These are phyloP conservation scores for Ochotona princeps DNA, from an alignment of 2,113 vertebrate genomes.

Conservation along the genomic window DNA sequence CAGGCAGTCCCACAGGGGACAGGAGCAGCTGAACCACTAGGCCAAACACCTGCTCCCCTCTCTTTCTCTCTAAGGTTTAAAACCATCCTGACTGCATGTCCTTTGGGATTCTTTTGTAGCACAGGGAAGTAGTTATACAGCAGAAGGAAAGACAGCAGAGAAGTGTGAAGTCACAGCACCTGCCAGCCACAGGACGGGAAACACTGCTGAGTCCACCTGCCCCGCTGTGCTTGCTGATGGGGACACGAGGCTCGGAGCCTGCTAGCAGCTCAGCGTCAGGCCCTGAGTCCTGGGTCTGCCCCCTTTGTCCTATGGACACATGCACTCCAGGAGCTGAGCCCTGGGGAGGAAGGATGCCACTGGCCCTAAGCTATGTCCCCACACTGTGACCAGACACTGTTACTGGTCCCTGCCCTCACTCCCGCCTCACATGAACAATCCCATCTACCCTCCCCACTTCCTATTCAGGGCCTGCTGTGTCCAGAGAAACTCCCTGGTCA, in stretches of 20 bases:
- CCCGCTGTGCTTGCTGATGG: neutral
- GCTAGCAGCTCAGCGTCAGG: neutral
- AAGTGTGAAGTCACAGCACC: neutral
- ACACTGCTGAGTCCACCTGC: neutral
- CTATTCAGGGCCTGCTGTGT: neutral
- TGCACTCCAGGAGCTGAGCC: neutral
- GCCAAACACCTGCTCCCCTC: no score
- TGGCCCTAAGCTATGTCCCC: neutral
- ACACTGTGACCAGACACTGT: neutral
- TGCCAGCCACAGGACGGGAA: neutral
- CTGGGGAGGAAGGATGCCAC: neutral
- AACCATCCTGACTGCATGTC: constrained; percentile 79
- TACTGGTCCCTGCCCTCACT: neutral
- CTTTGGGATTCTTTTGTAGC: constrained; percentile 77
- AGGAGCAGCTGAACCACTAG: no score
- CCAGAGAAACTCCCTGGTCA: neutral
- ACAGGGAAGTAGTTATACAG: constrained; percentile 83
- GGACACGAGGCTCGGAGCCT: constrained; percentile 11
- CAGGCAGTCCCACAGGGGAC: no score
- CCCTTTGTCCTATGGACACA: neutral
- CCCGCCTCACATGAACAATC: neutral
- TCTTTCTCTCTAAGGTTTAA: constrained; percentile 71
- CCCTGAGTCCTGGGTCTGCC: neutral
- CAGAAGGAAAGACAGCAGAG: constrained; percentile 67
- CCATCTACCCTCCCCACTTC: neutral